Evolutionary conservation across 2,888 invertebrate species (phyloP), one percentile per base, ranked within the genome.

Genomic region (Perizoma flavofasciatum): DNA sequence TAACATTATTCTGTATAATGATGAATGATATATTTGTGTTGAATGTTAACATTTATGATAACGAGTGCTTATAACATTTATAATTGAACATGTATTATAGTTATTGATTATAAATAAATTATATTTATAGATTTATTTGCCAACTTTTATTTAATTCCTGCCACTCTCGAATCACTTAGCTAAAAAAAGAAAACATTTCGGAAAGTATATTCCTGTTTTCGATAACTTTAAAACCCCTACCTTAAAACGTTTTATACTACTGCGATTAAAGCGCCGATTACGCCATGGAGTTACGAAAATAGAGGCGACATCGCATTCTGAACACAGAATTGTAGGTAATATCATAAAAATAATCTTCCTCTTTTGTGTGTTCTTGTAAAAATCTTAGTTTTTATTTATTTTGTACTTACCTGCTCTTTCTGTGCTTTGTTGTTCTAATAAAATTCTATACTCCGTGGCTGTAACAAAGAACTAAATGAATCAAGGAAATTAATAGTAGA

Each of bases 241-340:
- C 10, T 35, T 35, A 8, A 53, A 61, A 61, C 59, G 57, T 37
- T 59, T 58, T 62, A 53, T 49, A 41, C 55, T 32, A 6, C 49
- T 53, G 58, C 47, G 35, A 49, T 56, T 61, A 52, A 57, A 67
- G 49, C 63, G 56, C 22, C 59, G 54, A 61, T 67, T 65, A 63
- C 59, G 48, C 7, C 45, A n/a, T 48, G 9, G 58, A 59, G 55
- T 37, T 53, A 63, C 44, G 46, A 51, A 41, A 41, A 8, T 37
- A 47, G 47, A 55, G 34, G 32, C 7, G n/a, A 22, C 5, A 47
- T 22, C 22, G 22, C 22, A 22, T 22, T 22, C 22, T 22, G 22
- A 22, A 22, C 22, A 22, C 22, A n/a, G n/a, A n/a, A n/a, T n/a
- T n/a, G n/a, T 22, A 22, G n/a, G 22, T 22, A 22, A 22, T n/a